Base-by-base conservation (phyloP, 2,888 invertebrate species). In the Hedychridium roseum region DNA sequence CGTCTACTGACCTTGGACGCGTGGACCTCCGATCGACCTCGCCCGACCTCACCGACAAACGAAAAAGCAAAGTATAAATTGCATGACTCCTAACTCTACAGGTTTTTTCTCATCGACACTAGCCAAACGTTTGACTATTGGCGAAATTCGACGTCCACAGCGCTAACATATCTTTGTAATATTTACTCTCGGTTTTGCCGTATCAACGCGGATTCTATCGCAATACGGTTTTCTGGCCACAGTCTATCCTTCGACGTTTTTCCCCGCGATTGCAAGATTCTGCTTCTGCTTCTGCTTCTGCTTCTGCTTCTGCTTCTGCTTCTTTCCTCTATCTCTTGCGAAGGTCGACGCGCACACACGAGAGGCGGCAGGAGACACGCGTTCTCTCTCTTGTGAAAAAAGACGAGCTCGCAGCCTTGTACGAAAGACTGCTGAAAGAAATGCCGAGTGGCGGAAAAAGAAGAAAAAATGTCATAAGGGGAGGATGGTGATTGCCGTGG, bases 21-120 rank as follows among this genome's bases (percentile, higher is more conserved):
- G 41, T 41, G 42, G 32, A 34, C 40, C 50, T 58, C 66, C 66
- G 68, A 71, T 69, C 62, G 64, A 63, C 62, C 63, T 65, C 58
- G 49, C 44, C 16, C 47, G 52, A 59, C 60, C 64, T 57, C 58
- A 57, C 60, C 49, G 57, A 64, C 53, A 50, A 63, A 64, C 61
- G 65, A 66, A 57, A 63, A 63, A 64, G 71, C 71, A 67, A 73
- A 71, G 70, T 68, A 68, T 70, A 66, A 68, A 61, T 64, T 63
- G 59, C 68, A 70, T 69, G 68, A 69, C 64, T 68, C 68, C 66
- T 59, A 59, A 59, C 61, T 54, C 54, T 42, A 56, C 41, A 59
- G 43, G 47, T 39, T 38, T 36, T 23, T 42, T 49, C 15, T 52
- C 32, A 40, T 53, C 45, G 51, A 46, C 43, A 48, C 55, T 62